These are phyloP conservation scores for Coracopsis vasa DNA, from an alignment of 2,113 vertebrate genomes.

Conservation along the genomic window DNA sequence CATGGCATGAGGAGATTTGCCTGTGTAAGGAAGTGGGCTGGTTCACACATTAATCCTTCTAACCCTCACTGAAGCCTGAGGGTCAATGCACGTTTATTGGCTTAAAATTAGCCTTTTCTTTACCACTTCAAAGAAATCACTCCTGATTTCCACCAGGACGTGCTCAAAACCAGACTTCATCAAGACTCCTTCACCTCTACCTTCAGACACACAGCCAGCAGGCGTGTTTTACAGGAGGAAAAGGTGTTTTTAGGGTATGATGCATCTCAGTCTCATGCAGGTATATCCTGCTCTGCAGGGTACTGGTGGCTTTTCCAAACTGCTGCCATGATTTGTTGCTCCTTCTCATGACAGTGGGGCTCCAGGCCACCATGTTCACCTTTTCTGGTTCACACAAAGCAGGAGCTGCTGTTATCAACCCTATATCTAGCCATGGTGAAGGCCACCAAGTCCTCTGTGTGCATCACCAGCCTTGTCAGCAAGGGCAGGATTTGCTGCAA, in stretches of 20 bases:
- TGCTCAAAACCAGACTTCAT: not conserved
- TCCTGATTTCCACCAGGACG: not conserved
- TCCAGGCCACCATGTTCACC: not conserved
- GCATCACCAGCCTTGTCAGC: not conserved
- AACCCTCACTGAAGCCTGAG: not conserved
- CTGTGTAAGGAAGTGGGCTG: not conserved
- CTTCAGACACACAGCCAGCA: not conserved
- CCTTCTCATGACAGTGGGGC: not conserved
- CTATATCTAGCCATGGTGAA: not conserved
- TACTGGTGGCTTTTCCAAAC: not conserved
- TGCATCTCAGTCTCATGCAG: not conserved
- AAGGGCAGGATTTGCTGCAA: not conserved
- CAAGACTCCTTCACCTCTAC: not conserved
- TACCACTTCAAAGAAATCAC: not conserved
- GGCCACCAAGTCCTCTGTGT: not conserved
- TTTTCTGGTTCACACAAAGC: not conserved
- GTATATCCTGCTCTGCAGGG: not conserved
- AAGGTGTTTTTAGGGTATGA: not conserved
- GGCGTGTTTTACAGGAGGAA: not conserved
- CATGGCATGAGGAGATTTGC: not conserved
- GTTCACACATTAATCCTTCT: not conserved
- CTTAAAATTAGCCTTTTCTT: constrained; percentile 27
- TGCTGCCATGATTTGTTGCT: not conserved
- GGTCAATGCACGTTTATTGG: not conserved
- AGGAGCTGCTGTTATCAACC: not conserved